Evolutionary conservation across 2,797 vertebrate species (phyloP), one percentile per base, ranked within the genome.

Genomic region (Luscinia luscinia): DNA sequence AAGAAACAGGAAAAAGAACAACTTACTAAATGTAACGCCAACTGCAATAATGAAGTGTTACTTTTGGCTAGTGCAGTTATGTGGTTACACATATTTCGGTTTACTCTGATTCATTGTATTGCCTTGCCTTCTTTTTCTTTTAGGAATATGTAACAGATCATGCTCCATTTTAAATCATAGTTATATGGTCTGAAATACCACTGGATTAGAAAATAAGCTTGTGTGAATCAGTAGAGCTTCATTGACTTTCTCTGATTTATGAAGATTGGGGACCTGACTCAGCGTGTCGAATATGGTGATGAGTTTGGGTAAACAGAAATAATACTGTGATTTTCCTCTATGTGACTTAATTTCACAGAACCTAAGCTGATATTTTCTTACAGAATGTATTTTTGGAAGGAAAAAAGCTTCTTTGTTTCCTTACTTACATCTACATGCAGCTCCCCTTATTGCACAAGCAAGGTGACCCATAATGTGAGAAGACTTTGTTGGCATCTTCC

Each of bases 31-130:
- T 70, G 30, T 69, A 95, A 89, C 0, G 21, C 76, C 66, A 95
- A 91, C 43, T 70, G 34, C 45, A 93, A n/a, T 80, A 96, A 88
- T 91, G 89, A 96, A 95, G 82, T 95, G 89, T 92, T 96, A 96
- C 94, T 93, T 97, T 87, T 96, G 87, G 95, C 81, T 32, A 34
- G 41, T 22, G 43, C 49, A 40, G 48, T 59, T 86, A 41, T 62
- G 69, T 81, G 76, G 87, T 95, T 85, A 62, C 48, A 41, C 32
- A 28, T 80, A 85, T 69, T 92, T 76, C 61, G 81, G 32, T 84
- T 94, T 90, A 69, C 36, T 95, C 30, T 94, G 84, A 62, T 89
- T 94, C 87, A 82, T 55, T 72, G 54, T 84, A 43, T 34, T 62
- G 58, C 78, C 59, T 79, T 17, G 14, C 51, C 38, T 78, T 45